phyloP scores from a whole-genome alignment of 2,888 invertebrate genomes.

The Brachypterus glaber region DNA sequence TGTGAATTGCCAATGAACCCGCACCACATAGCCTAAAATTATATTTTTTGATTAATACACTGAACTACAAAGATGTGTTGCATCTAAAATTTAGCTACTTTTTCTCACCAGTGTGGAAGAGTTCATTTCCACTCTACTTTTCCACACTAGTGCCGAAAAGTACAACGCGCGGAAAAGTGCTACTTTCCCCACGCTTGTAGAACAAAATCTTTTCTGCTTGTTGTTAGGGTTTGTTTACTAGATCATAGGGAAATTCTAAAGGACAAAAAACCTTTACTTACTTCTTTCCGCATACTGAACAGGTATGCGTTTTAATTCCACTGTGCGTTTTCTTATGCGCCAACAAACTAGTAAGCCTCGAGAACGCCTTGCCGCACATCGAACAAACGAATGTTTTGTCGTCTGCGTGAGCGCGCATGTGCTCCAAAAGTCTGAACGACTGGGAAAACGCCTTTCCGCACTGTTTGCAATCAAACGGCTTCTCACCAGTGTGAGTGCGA shows the following conservation, averaged over 20 bases:
- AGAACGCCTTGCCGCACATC: conserved; percentile 38
- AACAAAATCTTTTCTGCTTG: too few species aligned
- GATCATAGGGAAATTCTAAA: too few species aligned
- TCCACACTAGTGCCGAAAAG: too few species aligned
- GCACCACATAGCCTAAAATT: conserved; percentile 37
- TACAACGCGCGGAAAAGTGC: too few species aligned
- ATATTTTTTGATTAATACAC: too few species aligned
- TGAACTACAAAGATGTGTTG: too few species aligned
- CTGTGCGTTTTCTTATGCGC: conserved; percentile 39
- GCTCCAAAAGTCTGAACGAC: conserved; percentile 36
- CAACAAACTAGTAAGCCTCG: conserved; percentile 35
- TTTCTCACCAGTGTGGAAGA: too few species aligned
- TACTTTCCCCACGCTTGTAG: too few species aligned
- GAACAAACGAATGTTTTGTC: conserved; percentile 38
- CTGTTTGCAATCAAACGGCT: conserved; percentile 37
- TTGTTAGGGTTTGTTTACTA: too few species aligned
- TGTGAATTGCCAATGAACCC: conserved; percentile 41
- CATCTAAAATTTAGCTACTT: too few species aligned
- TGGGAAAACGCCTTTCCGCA: conserved; percentile 36
- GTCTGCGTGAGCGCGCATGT: conserved; percentile 38
- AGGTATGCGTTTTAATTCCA: conserved; percentile 36
- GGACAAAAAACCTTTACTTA: too few species aligned
- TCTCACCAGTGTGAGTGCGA: conserved; percentile 39
- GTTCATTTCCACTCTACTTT: too few species aligned
- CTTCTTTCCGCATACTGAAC: conserved; percentile 39